These are phyloP conservation scores for Dasypus novemcinctus DNA, from an alignment of 2,113 vertebrate genomes.

Conservation along the genomic window DNA sequence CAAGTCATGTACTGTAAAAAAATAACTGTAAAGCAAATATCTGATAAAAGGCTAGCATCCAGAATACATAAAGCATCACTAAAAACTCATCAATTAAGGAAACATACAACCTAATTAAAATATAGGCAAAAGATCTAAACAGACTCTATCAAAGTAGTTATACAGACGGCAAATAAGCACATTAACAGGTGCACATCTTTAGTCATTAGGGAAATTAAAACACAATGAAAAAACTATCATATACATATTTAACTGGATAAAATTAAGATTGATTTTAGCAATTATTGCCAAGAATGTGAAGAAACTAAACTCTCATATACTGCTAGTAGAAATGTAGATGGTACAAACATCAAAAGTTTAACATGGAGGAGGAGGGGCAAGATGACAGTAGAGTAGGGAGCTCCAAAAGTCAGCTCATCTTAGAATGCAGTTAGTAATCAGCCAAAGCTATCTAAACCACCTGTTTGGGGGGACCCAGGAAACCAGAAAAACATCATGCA, in stretches of 20 bases:
- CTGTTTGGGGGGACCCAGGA: no score
- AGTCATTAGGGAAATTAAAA: neutral
- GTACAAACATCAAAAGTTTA: no score
- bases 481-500: no score
- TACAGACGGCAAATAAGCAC: neutral
- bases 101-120: neutral
- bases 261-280: neutral
- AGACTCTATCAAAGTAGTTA: neutral
- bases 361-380: no score
- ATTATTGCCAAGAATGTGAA: neutral
- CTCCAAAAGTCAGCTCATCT: no score
- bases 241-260: neutral
- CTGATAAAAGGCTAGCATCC: neutral
- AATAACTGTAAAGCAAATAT: neutral
- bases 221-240: neutral
- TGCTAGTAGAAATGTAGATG: neutral
- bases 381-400: no score
- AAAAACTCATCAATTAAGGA: neutral
- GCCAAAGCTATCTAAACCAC: no score
- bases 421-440: no score
- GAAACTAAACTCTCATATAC: neutral
- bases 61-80: neutral
- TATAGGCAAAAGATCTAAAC: neutral
- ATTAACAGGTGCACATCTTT: no score
- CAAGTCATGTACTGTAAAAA: neutral